Conservation (phyloP, 2,888 invertebrate species). For the Lithophane socia region DNA sequence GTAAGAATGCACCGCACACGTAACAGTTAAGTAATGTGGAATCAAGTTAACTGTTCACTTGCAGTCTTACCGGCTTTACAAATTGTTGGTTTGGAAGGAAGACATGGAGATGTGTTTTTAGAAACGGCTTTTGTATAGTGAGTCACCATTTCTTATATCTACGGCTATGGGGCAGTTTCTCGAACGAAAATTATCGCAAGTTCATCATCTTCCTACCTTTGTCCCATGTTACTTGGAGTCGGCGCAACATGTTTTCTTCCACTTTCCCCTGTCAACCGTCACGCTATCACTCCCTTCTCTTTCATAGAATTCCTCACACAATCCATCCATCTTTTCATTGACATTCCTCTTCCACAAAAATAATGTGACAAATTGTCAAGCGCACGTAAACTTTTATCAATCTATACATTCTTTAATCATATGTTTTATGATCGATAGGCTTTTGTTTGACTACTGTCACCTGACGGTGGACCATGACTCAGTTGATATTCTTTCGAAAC, state of each 20-base stretch:
- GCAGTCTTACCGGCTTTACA: constrained; percentile 7
- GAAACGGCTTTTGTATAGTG: background rate
- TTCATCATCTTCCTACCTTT: background rate
- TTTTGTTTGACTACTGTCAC: background rate
- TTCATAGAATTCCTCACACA: background rate
- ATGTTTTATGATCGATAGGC: no score
- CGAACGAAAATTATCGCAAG: background rate
- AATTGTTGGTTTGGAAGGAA: constrained; percentile 15
- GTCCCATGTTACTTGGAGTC: background rate
- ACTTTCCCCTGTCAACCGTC: background rate
- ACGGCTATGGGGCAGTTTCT: no score
- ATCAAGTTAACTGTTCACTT: constrained; percentile 53
- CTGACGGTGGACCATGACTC: background rate
- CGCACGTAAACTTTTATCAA: background rate
- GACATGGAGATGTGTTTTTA: background rate
- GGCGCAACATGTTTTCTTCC: background rate
- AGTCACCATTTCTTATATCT: background rate
- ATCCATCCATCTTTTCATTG: background rate
- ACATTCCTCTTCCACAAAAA: background rate
- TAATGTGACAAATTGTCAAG: background rate
- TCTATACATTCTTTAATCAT: no score
- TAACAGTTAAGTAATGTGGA: constrained; percentile 59
- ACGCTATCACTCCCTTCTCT: background rate
- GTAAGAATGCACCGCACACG: constrained; percentile 57
- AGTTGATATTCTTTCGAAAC: background rate